phyloP scores from a whole-genome alignment of 2,888 invertebrate genomes.

The Prosapia bicincta region DNA sequence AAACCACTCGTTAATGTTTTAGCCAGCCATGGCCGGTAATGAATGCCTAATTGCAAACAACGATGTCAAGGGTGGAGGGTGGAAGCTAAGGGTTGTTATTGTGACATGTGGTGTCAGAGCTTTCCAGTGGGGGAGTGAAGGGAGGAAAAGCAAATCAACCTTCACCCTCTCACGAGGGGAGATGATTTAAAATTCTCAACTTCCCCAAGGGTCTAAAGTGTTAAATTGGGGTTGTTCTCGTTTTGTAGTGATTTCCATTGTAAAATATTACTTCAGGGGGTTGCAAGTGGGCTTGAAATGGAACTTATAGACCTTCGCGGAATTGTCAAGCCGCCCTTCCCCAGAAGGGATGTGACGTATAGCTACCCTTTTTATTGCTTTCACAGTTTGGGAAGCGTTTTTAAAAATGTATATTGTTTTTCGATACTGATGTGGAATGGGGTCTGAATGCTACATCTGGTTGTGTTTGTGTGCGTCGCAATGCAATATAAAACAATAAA shows the following conservation, averaged over 20 bases:
- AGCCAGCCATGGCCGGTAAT: no score
- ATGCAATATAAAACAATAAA: no score
- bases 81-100: neutral
- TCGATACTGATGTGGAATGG: no score
- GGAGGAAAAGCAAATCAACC: constrained; percentile 2
- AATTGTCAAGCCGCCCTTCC: neutral
- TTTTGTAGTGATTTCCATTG: neutral
- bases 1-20: no score
- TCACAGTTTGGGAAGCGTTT: neutral
- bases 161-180: neutral
- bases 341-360: neutral
- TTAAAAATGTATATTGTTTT: neutral
- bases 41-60: neutral
- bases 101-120: neutral
- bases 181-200: neutral
- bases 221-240: neutral
- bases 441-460: no score
- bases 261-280: neutral
- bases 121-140: neutral
- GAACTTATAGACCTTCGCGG: neutral
- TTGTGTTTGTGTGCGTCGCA: no score
- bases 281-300: neutral
- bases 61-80: neutral
- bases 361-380: neutral
- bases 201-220: neutral